These are phyloP conservation scores for Rhynchonycteris naso DNA, from an alignment of 2,797 vertebrate genomes.

Conservation along the genomic window DNA sequence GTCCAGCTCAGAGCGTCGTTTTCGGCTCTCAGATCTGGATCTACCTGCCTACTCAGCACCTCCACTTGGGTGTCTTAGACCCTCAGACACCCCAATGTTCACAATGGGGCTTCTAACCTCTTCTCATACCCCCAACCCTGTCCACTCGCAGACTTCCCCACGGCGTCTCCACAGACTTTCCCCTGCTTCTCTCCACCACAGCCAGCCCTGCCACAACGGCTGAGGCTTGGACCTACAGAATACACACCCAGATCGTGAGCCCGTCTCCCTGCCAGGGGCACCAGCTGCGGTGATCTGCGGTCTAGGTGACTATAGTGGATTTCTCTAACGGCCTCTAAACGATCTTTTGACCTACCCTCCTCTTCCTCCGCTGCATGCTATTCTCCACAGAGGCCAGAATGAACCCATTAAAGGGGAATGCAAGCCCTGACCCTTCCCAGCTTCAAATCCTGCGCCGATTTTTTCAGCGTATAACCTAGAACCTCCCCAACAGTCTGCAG, in stretches of 20 bases:
- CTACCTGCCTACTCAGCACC: accelerated
- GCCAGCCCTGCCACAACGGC: too few species aligned
- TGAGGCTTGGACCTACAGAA: not conserved
- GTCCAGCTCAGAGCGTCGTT: accelerated
- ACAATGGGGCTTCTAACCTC: not conserved
- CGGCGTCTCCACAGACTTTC: accelerated
- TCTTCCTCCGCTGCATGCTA: not conserved
- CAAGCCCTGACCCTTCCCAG: not conserved
- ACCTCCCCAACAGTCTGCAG: accelerated
- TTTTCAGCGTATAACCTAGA: not conserved
- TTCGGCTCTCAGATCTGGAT: too few species aligned
- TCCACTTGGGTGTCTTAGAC: accelerated
- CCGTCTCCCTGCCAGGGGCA: not conserved
- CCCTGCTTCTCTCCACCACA: not conserved
- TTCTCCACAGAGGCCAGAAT: too few species aligned
- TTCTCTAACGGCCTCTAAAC: not conserved
- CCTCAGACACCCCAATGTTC: not conserved
- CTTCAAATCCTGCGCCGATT: not conserved
- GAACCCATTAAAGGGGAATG: not conserved
- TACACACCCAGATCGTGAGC: not conserved
- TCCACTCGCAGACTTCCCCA: not conserved
- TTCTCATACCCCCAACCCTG: too few species aligned
- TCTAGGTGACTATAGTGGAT: accelerated
- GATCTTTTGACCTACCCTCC: not conserved
- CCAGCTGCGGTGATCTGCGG: not conserved